These are phyloP conservation scores for Alligator sinensis DNA, from an alignment of 2,113 vertebrate genomes.

Conservation along the genomic window DNA sequence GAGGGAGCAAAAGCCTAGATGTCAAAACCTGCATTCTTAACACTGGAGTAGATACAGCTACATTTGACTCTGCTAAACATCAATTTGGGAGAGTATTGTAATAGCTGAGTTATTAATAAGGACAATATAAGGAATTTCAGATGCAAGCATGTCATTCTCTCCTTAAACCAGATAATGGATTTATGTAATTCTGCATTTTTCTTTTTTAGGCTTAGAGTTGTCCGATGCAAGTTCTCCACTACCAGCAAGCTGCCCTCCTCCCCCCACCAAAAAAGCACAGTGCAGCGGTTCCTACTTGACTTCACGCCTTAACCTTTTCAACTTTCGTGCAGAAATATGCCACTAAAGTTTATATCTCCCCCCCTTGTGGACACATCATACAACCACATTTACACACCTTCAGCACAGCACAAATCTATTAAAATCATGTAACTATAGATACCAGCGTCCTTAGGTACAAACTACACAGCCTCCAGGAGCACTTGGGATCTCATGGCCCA, in stretches of 20 bases:
- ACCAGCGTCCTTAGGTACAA: neutral
- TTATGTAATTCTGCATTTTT: neutral
- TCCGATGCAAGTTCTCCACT: neutral
- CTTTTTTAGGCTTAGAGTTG: neutral
- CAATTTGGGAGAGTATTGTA: neutral
- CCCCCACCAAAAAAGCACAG: neutral
- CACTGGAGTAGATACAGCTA: neutral
- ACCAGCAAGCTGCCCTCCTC: neutral
- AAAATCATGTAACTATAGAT: neutral
- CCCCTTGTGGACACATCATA: neutral
- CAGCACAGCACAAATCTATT: neutral
- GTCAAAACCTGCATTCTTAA: neutral
- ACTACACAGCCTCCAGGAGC: neutral
- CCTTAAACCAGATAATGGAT: neutral
- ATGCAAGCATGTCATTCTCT: neutral
- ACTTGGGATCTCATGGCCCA: neutral
- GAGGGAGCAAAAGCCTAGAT: neutral
- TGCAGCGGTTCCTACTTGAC: neutral
- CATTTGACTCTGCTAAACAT: neutral
- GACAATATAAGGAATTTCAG: neutral
- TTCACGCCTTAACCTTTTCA: neutral
- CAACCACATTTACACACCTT: neutral
- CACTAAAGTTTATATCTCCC: neutral
- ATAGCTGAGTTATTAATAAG: neutral
- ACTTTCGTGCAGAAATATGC: neutral